Percentiles rank a stretch among this genome's conserved stretches.
Evolutionary conservation across 2,113 vertebrate species (phyloP).

Genomic region (Dolichallabes microphthalmus): DNA sequence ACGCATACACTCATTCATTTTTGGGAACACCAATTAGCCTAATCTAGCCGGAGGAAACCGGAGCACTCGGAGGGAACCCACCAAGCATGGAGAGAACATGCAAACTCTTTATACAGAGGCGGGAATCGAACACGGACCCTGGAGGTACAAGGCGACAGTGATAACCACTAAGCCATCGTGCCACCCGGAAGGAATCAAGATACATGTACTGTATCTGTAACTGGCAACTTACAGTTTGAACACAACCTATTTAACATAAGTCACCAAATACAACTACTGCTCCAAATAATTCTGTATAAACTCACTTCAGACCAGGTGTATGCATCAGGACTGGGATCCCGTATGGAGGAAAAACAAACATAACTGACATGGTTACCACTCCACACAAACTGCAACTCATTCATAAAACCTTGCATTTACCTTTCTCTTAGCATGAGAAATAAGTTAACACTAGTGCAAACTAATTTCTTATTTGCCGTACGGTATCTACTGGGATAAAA

Average conservation of each 20-base stretch:
- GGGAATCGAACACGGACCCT: too few relatives aligned
- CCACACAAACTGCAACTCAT: neutral
- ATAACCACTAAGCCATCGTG: too few relatives aligned
- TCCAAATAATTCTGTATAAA: neutral
- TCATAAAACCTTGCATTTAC: neutral
- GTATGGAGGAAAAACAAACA: neutral
- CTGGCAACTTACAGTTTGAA: neutral
- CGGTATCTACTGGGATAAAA: neutral
- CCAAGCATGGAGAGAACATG: too few relatives aligned
- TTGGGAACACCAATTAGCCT: too few relatives aligned
- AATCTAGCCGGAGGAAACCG: too few relatives aligned
- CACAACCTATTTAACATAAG: neutral
- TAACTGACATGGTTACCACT: neutral
- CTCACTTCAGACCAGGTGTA: neutral
- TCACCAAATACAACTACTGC: neutral
- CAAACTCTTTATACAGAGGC: too few relatives aligned
- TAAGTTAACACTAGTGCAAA: neutral
- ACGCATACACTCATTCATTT: too few relatives aligned
- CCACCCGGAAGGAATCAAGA: neutral
- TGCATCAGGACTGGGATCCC: neutral
- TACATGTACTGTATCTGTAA: neutral
- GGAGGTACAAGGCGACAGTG: too few relatives aligned
- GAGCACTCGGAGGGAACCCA: too few relatives aligned
- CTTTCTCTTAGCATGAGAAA: neutral
- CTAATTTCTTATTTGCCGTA: neutral